Evolutionary conservation across 2,888 invertebrate species (phyloP), one percentile per base, ranked within the genome.

Genomic region (Trissolcus brochymenae): DNA sequence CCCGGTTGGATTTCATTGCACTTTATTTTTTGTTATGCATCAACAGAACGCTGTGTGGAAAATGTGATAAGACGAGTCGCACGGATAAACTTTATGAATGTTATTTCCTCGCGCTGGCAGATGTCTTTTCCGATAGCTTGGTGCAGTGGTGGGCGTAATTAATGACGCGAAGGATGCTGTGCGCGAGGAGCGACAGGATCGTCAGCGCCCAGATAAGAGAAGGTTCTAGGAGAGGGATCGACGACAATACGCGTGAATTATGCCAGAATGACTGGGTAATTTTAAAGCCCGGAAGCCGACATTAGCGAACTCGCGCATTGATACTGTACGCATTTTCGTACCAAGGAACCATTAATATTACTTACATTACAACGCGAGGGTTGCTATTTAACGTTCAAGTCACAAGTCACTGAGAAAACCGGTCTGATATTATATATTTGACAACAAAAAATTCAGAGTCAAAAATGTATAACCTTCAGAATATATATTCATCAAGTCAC

Each of bases 41-140:
- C 73, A 57, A 74, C 60, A 57, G 54, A 49, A 53, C 68, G 60
- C 6, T 21, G 51, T 16, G 55, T 29, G 49, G 61, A 46, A 75
- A 65, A 66, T 54, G 72, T 80, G 79, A 78, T 74, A 80, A 77
- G 76, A 68, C 79, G 80, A 77, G 80, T 80, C 77, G 80, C 80
- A 80, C 68, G 83, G 81, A 83, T 85, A 80, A 84, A 87, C 84
- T 87, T 88, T 88, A 87, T 87, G 88, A 88, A 89, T 88, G 88
- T 89, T 88, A 89, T 89, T 89, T 88, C 87, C 87, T 85, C 84
- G 84, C 84, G 86, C 57, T 62, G 65, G 81, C 81, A 82, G 89
- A 89, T 88, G 88, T 88, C 87, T 87, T 87, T 86, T 79, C 83
- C 88, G 88, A 89, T 89, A 89, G 87, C 84, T 85, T 81, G 83